Evolutionary conservation across 1,140 invertebrate genomes (phyloP), one percentile per base, ranked within the genome.

Genomic region (Globodera ellingtonae): DNA sequence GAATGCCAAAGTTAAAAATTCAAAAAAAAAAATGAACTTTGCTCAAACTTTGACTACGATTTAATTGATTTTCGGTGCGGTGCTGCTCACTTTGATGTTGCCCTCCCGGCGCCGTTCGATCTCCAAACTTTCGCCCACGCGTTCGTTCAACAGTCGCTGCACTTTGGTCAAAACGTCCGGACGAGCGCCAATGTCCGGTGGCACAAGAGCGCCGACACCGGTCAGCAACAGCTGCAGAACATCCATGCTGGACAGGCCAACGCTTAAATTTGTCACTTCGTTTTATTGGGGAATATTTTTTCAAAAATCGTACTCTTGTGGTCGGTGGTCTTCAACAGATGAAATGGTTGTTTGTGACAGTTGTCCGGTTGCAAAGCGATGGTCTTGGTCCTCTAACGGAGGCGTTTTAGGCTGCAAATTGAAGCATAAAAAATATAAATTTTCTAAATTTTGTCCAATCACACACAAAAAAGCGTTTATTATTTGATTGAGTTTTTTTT

Each of bases 51-150:
- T 2, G 21, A 65, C 59, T 65, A 65, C 3, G 2, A 15, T 65
- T 13, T 65, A 65, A 13, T 65, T 13, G 21, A 15, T 65, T 65
- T 65, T 72, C 62, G 21, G 48, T 62, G 73, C 48, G 15, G 10
- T 13, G 35, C 56, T 13, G 35, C 56, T n/a, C 0, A 75, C 83
- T 66, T 84, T 84, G 65, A 84, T 84, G 59, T 83, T 83, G 66
- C 78, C 74, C 56, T 75, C 66, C 21, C 75, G 79, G 6, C 81
- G 47, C 24, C 69, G 59, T 50, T 84, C 85, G 6, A 83, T 79
- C 78, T 80, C 81, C 77, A 84, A 24, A 48, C 70, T 72, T 24
- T 84, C 84, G n/a, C 69, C 79, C 13, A 86, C 67, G 21, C 76
- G 67, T 13, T 77, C 75, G 50, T 83, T 84, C 6, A 83, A 44